A percentile compares a stretch with the other conserved stretches of the same genome.
Evolutionary conservation across 1,140 invertebrate genomes (phyloP).

Genomic region (Rhyzopertha dominica): DNA sequence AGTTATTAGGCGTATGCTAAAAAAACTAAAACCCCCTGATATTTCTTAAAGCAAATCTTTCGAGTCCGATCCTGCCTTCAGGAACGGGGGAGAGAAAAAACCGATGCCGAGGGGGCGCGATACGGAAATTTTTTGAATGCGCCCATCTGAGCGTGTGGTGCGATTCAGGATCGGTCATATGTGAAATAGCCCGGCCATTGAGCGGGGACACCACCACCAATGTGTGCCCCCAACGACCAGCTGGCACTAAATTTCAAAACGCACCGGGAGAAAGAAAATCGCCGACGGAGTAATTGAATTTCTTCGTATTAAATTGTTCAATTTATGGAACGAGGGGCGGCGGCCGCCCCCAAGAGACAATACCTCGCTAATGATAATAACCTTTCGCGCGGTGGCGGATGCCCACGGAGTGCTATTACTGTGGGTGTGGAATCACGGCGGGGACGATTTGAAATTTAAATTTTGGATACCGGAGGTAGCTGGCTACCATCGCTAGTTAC

Average conservation of each 20-base stretch:
- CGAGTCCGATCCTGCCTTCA: no score
- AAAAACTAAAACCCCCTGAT: no score
- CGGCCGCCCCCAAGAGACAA: not conserved
- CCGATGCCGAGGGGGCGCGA: conserved; percentile 29
- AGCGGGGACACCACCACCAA: no score
- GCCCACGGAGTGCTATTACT: not conserved
- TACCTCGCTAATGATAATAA: not conserved
- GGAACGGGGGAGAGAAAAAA: no score
- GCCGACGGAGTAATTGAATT: conserved; percentile 33
- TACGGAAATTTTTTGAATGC: conserved; percentile 40
- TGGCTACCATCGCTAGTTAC: no score
- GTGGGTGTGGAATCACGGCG: not conserved
- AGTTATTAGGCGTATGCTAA: no score
- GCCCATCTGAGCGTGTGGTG: conserved; percentile 42
- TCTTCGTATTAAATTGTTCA: conserved; percentile 31
- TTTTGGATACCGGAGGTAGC: no score
- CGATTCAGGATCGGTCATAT: conserved; percentile 45
- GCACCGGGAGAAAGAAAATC: conserved; percentile 31
- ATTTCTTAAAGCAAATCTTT: no score
- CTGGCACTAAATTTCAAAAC: conserved; percentile 29
- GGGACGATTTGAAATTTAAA: conserved; percentile 1
- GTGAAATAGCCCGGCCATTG: conserved; percentile 42
- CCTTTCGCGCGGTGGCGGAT: not conserved
- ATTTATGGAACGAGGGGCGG: conserved; percentile 15
- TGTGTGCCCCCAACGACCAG: no score